Base-by-base conservation (phyloP, 92 coral and sea anemone genomes). In the Actinernus sp. region DNA sequence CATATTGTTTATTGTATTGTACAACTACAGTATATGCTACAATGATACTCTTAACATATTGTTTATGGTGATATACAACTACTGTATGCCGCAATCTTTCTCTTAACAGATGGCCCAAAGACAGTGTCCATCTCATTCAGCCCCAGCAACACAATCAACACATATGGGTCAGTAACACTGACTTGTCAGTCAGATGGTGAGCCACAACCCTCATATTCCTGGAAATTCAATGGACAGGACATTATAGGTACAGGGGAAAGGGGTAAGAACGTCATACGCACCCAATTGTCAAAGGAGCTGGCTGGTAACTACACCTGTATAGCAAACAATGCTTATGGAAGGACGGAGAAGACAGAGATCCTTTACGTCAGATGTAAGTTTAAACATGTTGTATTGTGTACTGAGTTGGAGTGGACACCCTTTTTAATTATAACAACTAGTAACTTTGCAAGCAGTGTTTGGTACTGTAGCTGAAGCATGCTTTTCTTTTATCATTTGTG, bases 241-340 rank as follows among this genome's bases (percentile, higher is more conserved):
- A 8, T 57, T 7, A 49, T 13, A 73, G 81, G 87, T 14, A 49
- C 13, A 73, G 81, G 87, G 13, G 31, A 22, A 6, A 11, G 8
- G 33, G 24, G 31, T 29, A 56, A 36, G 3, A 41, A 38, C 19
- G 26, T 37, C 3, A 12, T 25, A 1, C 9, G 51, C 2, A 22
- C 53, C 11, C 51, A 29, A 36, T 43, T 39, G 23, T 34, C 30
- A 9, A 55, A 65, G n/a, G 1, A 65, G 14, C 47, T 71, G 41
- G 41, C 64, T 43, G 93, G 93, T 32, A 88, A 82, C 19, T 76
- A 82, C 24, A 76, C 93, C 3, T 88, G 93, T 49, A 32, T 76
- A 0, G 93, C 93, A 13, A 56, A 7, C 2, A 88, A 88, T 50
- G 32, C 10, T 1, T 61, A 44, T 3, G 93, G 93, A 10, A 49